phyloP scores from a whole-genome alignment of 2,113 vertebrate genomes.

The Bostrychus sinensis region DNA sequence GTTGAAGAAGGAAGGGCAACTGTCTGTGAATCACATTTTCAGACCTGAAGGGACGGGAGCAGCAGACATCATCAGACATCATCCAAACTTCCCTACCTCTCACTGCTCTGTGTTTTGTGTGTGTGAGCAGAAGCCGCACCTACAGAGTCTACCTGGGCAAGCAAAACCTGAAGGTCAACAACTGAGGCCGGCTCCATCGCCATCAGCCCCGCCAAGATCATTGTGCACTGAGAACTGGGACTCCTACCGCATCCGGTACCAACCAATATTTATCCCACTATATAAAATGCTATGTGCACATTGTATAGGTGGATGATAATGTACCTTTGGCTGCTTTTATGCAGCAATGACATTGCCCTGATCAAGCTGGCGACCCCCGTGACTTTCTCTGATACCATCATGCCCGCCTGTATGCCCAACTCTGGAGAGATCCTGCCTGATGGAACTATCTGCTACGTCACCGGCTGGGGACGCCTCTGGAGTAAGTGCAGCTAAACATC shows the following conservation, averaged over 20 bases:
- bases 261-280: background rate
- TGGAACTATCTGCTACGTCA: slow-evolving; percentile 82
- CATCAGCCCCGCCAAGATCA: slow-evolving; percentile 72
- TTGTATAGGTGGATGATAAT: background rate
- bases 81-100: background rate
- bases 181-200: slow-evolving; percentile 76
- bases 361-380: slow-evolving; percentile 83
- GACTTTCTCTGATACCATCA: slow-evolving; percentile 69
- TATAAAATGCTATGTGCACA: too few relatives aligned
- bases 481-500: slow-evolving; percentile 77
- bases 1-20: too few relatives aligned
- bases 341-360: slow-evolving; percentile 91
- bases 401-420: slow-evolving; percentile 81
- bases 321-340: background rate
- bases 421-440: slow-evolving; percentile 65
- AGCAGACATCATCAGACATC: too few relatives aligned
- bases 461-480: slow-evolving; percentile 89
- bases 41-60: too few relatives aligned
- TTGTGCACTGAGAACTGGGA: slow-evolving; percentile 84
- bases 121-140: slow-evolving; percentile 65
- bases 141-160: slow-evolving; percentile 86
- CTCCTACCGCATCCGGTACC: slow-evolving; percentile 75
- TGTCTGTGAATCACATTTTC: too few relatives aligned
- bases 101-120: background rate
- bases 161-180: slow-evolving; percentile 70